Conservation (phyloP, 2,888 invertebrate species). For the Lepetodrilus schrolli region DNA sequence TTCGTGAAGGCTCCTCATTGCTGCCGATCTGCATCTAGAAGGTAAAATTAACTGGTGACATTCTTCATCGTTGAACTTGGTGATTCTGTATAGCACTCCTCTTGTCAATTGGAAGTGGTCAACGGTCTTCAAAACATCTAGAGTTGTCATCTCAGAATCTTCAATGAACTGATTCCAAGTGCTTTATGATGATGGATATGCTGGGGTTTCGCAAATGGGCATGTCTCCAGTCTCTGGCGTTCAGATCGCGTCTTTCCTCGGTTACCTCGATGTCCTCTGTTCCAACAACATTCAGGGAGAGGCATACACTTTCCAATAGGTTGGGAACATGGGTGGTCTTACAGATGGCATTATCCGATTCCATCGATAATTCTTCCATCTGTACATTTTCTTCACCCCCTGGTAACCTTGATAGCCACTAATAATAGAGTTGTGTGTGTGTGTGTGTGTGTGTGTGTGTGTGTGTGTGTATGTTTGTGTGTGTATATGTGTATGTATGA, state of each 20-base stretch:
- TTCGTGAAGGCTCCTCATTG: background rate
- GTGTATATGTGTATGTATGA: too few species aligned
- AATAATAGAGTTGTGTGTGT: too few species aligned
- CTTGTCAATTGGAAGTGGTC: background rate
- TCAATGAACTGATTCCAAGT: background rate
- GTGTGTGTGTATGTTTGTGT: too few species aligned
- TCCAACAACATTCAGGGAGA: background rate
- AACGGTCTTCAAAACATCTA: background rate
- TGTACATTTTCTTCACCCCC: too few species aligned
- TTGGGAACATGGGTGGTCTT: constrained; percentile 1
- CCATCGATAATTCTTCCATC: background rate
- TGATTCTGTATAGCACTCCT: background rate
- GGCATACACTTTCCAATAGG: constrained; percentile 4
- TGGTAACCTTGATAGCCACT: too few species aligned
- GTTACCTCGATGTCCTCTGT: background rate
- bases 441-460: too few species aligned
- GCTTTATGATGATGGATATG: background rate
- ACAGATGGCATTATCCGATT: constrained; percentile 24
- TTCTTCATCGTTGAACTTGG: background rate
- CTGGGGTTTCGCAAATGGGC: background rate
- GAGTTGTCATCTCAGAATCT: background rate
- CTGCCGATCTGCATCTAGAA: background rate
- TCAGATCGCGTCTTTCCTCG: background rate
- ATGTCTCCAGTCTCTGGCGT: background rate
- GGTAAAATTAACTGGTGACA: background rate